Evolutionary conservation across 2,797 vertebrate genomes (phyloP).

Genomic region (Myotis findleyi): DNA sequence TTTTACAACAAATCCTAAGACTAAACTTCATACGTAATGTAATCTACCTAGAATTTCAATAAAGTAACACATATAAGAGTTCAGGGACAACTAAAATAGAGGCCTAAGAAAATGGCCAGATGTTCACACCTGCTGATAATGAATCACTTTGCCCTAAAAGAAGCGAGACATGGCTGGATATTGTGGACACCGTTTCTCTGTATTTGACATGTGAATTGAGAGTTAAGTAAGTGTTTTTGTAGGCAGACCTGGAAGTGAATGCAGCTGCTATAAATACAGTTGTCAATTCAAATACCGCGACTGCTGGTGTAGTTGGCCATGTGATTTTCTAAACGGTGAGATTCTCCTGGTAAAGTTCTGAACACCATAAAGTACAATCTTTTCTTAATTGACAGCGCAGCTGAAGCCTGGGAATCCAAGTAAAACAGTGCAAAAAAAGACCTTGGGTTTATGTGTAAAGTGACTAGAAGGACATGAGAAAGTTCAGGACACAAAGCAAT

Average conservation of each 20-base stretch:
- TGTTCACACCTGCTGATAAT: background rate
- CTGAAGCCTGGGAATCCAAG: background rate
- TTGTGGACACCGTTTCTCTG: background rate
- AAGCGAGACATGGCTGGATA: background rate
- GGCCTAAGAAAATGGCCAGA: background rate
- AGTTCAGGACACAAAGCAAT: background rate
- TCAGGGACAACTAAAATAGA: constrained; percentile 3
- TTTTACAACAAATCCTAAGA: constrained; percentile 55
- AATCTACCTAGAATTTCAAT: constrained; percentile 26
- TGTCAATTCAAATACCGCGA: background rate
- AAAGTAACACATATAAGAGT: constrained; percentile 33
- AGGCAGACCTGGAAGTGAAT: background rate
- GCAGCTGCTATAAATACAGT: background rate
- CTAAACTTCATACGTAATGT: background rate
- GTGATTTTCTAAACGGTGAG: background rate
- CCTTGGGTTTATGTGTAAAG: background rate
- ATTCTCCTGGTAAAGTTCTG: background rate
- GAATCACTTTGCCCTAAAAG: background rate
- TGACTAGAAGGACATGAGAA: background rate
- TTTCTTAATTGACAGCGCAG: background rate
- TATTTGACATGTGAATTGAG: background rate
- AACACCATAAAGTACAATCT: background rate
- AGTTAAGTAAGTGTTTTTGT: background rate
- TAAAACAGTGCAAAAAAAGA: background rate
- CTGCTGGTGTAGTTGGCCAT: background rate